These are phyloP conservation scores for Taxidea taxus DNA, from an alignment of 2,113 vertebrate genomes.

Conservation along the genomic window DNA sequence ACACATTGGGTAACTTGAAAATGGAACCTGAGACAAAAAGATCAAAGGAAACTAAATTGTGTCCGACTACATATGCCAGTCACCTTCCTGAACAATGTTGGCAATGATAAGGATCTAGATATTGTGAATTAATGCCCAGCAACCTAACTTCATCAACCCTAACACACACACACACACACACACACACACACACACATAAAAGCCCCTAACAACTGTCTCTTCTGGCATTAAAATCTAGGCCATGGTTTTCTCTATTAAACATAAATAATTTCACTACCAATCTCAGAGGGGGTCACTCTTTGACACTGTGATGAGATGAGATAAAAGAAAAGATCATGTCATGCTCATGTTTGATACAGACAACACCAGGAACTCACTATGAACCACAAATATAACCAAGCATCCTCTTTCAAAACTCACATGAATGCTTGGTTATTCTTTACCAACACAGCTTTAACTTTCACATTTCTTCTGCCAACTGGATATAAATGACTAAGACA, in stretches of 20 bases:
- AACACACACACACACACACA: background rate
- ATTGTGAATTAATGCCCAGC: background rate
- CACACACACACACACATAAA: background rate
- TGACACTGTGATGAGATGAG: background rate
- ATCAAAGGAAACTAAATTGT: background rate
- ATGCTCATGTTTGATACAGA: background rate
- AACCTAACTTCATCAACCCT: background rate
- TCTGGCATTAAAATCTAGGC: background rate
- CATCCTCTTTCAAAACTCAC: background rate
- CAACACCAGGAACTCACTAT: background rate
- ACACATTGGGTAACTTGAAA: background rate
- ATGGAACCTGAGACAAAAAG: background rate
- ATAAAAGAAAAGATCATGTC: background rate
- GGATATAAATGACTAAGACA: background rate
- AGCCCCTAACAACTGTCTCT: background rate
- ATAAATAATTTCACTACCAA: background rate
- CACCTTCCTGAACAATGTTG: background rate
- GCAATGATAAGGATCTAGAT: background rate
- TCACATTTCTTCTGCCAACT: background rate
- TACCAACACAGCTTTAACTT: background rate
- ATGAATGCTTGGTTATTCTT: background rate
- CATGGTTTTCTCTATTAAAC: background rate
- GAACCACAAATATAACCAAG: background rate
- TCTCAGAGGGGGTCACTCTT: background rate
- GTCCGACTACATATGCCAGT: background rate